Evolutionary conservation across 2,797 vertebrate species (phyloP).

Genomic region (Galagoides demidoff): DNA sequence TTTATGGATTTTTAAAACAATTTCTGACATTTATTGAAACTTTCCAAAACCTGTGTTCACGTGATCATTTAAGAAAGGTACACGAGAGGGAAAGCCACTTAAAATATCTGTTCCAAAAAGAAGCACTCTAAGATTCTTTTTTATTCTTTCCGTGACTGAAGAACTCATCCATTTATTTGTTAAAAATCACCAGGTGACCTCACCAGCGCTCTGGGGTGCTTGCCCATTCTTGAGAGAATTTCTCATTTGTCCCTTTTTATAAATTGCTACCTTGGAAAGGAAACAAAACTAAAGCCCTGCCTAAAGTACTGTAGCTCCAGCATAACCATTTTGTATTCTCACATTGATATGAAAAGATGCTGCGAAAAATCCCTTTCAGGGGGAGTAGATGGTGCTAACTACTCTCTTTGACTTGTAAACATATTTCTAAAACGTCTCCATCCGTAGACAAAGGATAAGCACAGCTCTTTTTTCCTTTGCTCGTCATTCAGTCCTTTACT

Average conservation of each 20-base stretch:
- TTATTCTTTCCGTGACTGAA: not conserved
- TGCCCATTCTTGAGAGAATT: not conserved
- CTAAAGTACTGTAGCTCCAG: not conserved
- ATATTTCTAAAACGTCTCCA: not conserved
- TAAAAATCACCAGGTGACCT: not conserved
- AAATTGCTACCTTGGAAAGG: conserved; percentile 25
- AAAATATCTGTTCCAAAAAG: not conserved
- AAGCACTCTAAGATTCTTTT: not conserved
- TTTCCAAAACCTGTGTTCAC: not conserved
- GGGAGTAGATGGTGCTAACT: not conserved
- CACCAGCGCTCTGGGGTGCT: not conserved
- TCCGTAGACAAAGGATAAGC: not conserved
- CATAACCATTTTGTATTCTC: not conserved
- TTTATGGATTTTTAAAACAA: not conserved
- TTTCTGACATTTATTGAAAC: not conserved
- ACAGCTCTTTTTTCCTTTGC: not conserved
- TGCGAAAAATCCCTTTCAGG: not conserved
- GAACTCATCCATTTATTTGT: not conserved
- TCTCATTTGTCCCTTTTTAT: conserved; percentile 36
- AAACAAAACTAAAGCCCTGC: conserved; percentile 20
- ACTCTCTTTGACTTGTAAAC: not conserved
- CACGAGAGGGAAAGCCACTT: not conserved
- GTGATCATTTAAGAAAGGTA: not conserved
- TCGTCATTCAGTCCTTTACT: not conserved
- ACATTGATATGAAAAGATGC: conserved; percentile 19